These are phyloP conservation scores for Lapara coniferarum DNA, from an alignment of 2,888 invertebrate species.

Conservation along the genomic window DNA sequence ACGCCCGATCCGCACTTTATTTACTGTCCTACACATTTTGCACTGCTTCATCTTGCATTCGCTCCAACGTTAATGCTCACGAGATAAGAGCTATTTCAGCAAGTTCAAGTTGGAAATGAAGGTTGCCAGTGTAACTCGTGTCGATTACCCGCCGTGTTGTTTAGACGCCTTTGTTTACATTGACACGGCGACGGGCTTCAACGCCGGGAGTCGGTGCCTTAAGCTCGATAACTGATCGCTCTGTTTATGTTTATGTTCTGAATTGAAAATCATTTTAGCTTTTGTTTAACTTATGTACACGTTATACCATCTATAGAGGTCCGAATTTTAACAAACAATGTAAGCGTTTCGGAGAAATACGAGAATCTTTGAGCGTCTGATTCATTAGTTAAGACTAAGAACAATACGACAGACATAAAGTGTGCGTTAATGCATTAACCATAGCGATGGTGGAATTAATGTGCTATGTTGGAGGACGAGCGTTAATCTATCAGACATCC, in stretches of 20 bases:
- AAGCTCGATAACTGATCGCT: slow-evolving; percentile 24
- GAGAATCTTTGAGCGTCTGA: slow-evolving; percentile 2
- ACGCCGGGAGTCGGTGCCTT: slow-evolving; percentile 23
- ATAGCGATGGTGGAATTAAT: slow-evolving; percentile 49
- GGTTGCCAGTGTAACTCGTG: slow-evolving; percentile 42
- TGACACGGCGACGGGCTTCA: slow-evolving; percentile 36
- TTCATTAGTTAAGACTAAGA: slow-evolving; percentile 11
- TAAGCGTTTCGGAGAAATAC: neutral
- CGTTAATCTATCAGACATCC: slow-evolving; percentile 54
- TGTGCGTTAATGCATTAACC: slow-evolving; percentile 33
- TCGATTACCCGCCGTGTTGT: slow-evolving; percentile 50
- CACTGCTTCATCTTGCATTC: slow-evolving; percentile 31
- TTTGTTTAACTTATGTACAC: slow-evolving; percentile 19
- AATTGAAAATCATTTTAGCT: slow-evolving; percentile 20
- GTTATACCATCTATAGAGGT: slow-evolving; percentile 6
- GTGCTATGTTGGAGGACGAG: slow-evolving; percentile 53
- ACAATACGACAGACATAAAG: slow-evolving; percentile 16
- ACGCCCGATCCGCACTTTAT: slow-evolving; percentile 48
- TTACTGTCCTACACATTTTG: slow-evolving; percentile 38
- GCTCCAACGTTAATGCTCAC: slow-evolving; percentile 33
- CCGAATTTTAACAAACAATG: slow-evolving; percentile 2
- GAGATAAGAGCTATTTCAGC: slow-evolving; percentile 38
- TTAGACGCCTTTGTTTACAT: slow-evolving; percentile 54
- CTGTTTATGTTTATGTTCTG: slow-evolving; percentile 13
- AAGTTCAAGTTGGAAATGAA: neutral